phyloP scores from a whole-genome alignment of 2,113 vertebrate genomes.

The sheep (Ovis aries) region DNA sequence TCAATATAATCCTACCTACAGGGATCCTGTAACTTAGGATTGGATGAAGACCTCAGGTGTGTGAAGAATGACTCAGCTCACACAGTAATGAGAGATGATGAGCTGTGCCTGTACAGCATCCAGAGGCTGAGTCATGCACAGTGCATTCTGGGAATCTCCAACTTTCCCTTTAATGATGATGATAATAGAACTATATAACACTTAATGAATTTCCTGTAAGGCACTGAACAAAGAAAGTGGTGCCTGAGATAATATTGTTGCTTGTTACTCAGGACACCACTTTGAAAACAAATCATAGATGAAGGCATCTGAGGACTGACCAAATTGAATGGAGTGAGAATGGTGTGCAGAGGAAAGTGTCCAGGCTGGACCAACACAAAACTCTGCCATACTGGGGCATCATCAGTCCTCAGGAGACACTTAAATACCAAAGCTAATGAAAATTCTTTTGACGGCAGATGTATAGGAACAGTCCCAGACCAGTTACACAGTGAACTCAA shows the following conservation, averaged over 20 bases:
- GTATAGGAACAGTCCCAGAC: too few relatives aligned
- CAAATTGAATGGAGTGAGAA: not conserved
- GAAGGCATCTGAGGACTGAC: not conserved
- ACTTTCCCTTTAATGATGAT: not conserved
- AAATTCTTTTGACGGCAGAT: not conserved
- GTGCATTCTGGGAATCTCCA: not conserved
- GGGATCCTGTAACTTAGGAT: not conserved
- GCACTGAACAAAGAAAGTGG: not conserved
- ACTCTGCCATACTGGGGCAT: not conserved
- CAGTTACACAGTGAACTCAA: not conserved
- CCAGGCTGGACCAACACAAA: not conserved
- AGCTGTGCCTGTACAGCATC: accelerated
- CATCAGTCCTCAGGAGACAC: not conserved
- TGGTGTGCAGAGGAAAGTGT: not conserved
- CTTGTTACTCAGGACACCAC: not conserved
- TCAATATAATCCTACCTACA: not conserved
- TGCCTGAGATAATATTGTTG: too few relatives aligned
- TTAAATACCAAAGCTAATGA: not conserved
- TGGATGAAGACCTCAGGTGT: not conserved
- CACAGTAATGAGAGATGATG: not conserved
- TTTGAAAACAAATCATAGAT: not conserved
- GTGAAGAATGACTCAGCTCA: not conserved
- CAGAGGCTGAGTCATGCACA: accelerated
- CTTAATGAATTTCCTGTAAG: not conserved
- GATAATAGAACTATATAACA: not conserved